Percentiles rank a stretch among this genome's conserved stretches.
These are phyloP conservation scores for Mamestra configurata DNA, from an alignment of 1,140 invertebrate genomes.

Conservation along the genomic window DNA sequence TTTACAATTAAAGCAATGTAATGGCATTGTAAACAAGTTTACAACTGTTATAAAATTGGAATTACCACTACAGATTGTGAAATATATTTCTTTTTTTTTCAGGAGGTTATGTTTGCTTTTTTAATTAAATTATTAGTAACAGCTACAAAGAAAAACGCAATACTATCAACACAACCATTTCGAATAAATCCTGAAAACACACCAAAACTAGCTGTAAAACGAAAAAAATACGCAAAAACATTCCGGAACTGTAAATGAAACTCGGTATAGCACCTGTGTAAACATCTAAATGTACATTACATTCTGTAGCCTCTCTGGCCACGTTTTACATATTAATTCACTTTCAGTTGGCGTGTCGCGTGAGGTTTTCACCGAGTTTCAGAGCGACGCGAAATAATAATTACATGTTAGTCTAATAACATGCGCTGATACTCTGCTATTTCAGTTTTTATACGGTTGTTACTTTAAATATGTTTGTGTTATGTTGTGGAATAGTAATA, in stretches of 20 bases:
- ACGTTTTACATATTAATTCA: slow-evolving; percentile 57
- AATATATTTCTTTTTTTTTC: no score
- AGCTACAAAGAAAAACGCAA: background rate
- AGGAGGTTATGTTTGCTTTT: background rate
- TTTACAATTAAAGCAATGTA: slow-evolving; percentile 1
- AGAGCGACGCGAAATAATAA: slow-evolving; percentile 30
- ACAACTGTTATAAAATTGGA: background rate
- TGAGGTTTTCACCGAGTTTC: slow-evolving; percentile 52
- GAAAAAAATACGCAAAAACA: slow-evolving; percentile 2
- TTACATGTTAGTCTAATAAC: slow-evolving; percentile 25
- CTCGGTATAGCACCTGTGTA: slow-evolving; percentile 11
- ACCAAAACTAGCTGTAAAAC: slow-evolving; percentile 1
- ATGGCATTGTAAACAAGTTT: background rate
- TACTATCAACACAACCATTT: background rate
- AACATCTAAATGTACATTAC: background rate
- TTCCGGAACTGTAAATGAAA: slow-evolving; percentile 40
- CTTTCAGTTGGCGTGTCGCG: slow-evolving; percentile 54
- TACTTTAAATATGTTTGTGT: background rate
- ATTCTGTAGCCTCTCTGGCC: slow-evolving; percentile 16
- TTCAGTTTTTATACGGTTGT: background rate
- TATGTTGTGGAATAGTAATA: background rate
- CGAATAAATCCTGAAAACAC: background rate
- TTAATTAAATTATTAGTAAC: background rate
- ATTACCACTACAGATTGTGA: no score
- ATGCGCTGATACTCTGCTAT: background rate